These are phyloP conservation scores for Oedothorax gibbosus DNA, from an alignment of 1,140 invertebrate species.

Conservation along the genomic window DNA sequence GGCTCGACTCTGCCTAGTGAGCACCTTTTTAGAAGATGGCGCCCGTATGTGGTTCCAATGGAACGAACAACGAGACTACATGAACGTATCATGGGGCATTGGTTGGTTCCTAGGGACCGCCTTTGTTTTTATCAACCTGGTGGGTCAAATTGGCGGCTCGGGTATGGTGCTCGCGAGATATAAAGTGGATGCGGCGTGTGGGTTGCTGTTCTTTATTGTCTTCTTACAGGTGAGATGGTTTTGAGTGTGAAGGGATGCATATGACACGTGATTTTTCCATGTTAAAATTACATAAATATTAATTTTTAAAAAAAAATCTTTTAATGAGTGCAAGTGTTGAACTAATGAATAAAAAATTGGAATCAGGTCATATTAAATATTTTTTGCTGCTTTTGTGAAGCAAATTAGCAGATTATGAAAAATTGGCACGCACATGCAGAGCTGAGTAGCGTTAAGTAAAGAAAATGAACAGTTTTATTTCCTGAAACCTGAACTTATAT, in stretches of 20 bases:
- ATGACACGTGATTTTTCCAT: not conserved
- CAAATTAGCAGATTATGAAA: no score
- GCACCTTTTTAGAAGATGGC: conserved; percentile 99
- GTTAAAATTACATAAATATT: not conserved
- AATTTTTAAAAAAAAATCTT: no score
- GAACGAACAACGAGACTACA: conserved; percentile 97
- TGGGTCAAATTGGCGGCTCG: conserved; percentile 95
- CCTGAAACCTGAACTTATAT: no score
- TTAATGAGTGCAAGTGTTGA: no score
- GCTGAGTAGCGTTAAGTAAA: no score
- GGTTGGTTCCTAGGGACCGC: conserved; percentile 90
- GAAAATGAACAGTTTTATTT: no score
- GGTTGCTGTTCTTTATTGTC: conserved; percentile 95
- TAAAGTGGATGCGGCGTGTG: conserved; percentile 94
- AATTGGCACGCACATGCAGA: no score
- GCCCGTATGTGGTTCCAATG: conserved; percentile 99
- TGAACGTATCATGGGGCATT: conserved; percentile 98
- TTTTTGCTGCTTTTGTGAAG: no score
- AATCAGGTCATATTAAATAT: no score
- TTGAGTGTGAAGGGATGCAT: not conserved
- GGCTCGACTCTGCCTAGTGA: conserved; percentile 96
- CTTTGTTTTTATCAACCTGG: conserved; percentile 93
- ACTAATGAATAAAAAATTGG: no score
- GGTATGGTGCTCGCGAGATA: conserved; percentile 93
- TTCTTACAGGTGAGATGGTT: conserved; percentile 81